Percentiles rank a stretch among this genome's conserved stretches.
phyloP scores from a whole-genome alignment of 2,113 vertebrate species.

The Phoxinus phoxinus region DNA sequence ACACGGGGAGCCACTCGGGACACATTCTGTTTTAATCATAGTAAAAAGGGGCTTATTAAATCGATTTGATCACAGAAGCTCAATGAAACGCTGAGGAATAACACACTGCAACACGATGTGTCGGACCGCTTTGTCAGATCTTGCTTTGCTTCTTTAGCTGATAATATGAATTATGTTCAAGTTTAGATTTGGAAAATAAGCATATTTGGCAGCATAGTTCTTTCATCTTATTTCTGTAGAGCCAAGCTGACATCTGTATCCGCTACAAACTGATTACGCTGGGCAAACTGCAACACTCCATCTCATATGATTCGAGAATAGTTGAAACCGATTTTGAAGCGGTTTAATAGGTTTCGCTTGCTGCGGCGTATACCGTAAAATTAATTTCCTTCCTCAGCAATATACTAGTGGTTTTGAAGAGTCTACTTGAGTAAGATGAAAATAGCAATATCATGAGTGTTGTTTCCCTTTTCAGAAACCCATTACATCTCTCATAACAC shows the following conservation, averaged over 20 bases:
- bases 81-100: background rate
- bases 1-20: slow-evolving; percentile 7
- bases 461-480: background rate
- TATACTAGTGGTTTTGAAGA: slow-evolving; percentile 13
- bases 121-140: background rate
- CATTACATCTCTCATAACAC: background rate
- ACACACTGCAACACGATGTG: background rate
- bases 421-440: background rate
- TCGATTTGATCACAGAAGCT: slow-evolving; percentile 13
- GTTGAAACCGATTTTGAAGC: slow-evolving; percentile 54
- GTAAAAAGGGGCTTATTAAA: slow-evolving; percentile 14
- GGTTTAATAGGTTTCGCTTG: slow-evolving; percentile 44
- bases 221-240: background rate
- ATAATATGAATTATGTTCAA: background rate
- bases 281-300: slow-evolving; percentile 54
- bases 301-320: slow-evolving; percentile 40
- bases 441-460: background rate
- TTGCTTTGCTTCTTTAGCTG: background rate
- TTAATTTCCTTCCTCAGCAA: slow-evolving; percentile 3
- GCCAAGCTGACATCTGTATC: slow-evolving; percentile 58
- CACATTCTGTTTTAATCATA: slow-evolving; percentile 34
- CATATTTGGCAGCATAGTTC: background rate
- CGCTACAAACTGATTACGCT: slow-evolving; percentile 65
- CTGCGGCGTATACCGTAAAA: background rate
- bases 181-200: background rate